Conservation (phyloP, 2,113 vertebrate species). For the Proterorhinus semilunaris region DNA sequence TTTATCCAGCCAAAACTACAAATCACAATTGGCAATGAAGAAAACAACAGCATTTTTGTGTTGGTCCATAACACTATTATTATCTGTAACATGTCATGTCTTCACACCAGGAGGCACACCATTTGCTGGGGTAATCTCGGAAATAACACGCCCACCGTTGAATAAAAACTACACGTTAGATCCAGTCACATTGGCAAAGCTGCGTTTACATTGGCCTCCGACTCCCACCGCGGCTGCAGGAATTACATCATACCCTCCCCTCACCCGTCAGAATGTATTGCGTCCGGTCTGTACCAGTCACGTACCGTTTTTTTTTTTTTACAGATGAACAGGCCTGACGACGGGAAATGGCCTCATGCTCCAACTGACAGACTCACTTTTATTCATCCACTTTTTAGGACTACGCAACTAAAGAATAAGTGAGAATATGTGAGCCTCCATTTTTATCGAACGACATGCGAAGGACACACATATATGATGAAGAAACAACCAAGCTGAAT, state of each 20-base stretch:
- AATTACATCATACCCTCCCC: background rate
- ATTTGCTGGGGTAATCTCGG: background rate
- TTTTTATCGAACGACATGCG: too few species aligned
- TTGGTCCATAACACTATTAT: background rate
- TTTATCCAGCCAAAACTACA: too few species aligned
- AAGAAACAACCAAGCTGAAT: too few species aligned
- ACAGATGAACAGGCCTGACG: background rate
- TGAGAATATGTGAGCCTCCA: too few species aligned
- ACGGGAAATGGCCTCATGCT: background rate
- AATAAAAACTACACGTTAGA: background rate
- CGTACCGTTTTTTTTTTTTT: background rate
- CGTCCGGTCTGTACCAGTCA: background rate
- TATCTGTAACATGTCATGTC: background rate
- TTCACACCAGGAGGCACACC: background rate
- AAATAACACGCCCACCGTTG: background rate
- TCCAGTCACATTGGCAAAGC: background rate
- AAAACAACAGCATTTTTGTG: too few species aligned
- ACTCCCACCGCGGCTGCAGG: background rate
- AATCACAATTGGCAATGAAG: too few species aligned
- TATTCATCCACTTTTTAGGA: background rate
- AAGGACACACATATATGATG: too few species aligned
- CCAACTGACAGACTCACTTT: background rate
- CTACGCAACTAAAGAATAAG: background rate
- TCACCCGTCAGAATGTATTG: background rate
- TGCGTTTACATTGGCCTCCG: conserved; percentile 6